A percentile compares a stretch with the other conserved stretches of the same genome.
Conservation (phyloP, 1,140 invertebrate genomes). For the Thaumetopoea pityocampa region DNA sequence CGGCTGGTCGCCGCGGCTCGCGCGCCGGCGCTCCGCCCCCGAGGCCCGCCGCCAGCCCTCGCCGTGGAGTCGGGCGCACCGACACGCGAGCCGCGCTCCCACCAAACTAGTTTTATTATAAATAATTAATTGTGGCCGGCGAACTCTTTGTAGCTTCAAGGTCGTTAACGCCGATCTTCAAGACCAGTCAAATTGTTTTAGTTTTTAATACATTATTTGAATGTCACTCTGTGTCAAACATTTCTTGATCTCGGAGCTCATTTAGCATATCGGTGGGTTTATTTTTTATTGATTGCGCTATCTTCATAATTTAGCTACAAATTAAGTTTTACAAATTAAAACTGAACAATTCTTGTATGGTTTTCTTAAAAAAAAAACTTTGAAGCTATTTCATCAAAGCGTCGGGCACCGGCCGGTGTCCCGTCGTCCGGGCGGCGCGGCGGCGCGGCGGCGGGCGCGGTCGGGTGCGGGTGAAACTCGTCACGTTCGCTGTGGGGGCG, state of each 20-base stretch:
- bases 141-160: constrained; percentile 48
- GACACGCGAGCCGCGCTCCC: constrained; percentile 37
- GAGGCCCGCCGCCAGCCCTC: constrained; percentile 17
- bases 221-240: constrained; percentile 8
- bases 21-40: no score
- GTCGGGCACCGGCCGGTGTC: no score
- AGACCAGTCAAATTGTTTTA: constrained; percentile 25
- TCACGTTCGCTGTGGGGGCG: no score
- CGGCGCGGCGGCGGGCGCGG: no score
- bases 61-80: constrained; percentile 28
- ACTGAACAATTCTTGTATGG: no score
- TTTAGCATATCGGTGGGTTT: not conserved
- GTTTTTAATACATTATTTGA: constrained; percentile 14
- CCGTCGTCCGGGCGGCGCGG: no score
- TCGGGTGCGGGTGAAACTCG: no score
- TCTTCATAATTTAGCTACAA: not conserved
- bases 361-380: no score
- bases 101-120: constrained; percentile 51
- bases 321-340: no score
- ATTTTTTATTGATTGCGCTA: not conserved
- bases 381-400: no score
- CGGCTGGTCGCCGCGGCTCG: no score
- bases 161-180: constrained; percentile 29
- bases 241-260: no score
- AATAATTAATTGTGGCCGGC: constrained; percentile 56